Evolutionary conservation across 92 coral and sea anemone species (phyloP), one percentile per base, ranked within the genome.

Genomic region (Zoanthus sociatus): DNA sequence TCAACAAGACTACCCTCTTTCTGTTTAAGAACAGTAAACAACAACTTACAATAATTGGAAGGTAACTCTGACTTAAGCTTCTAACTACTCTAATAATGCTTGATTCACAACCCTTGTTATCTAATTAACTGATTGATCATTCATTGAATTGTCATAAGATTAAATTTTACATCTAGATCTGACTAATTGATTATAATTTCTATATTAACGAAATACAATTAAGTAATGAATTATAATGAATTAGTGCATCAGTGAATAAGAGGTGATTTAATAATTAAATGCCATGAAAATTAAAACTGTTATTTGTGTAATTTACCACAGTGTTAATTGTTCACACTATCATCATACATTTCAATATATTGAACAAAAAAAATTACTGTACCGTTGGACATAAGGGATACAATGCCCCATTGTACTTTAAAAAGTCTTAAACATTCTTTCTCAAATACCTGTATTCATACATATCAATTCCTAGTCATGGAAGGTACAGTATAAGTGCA

Each of bases 361-460:
- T 32, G 20, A 47, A 55, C 6, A 53, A 69, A 78, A 17, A 84
- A 71, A 91, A 76, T 83, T 78, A 92, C 94, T 81, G 45, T 82
- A 92, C 94, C 86, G 46, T 82, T 2, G 94, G 94, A 76, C 94
- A 92, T 82, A 92, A 64, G 33, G 94, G 92, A 71, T 92, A 88
- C 51, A 32, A 71, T 45, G 89, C 87, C 14, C 94, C 92, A 82
- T 89, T 87, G 86, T 92, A 71, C 71, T 26, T 26, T 26, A 26
- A 26, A 26, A 89, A 71, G 83, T 70, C 86, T 76, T 81, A 68
- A 66, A 86, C 79, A 76, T 79, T 81, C 73, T 53, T 61, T 68
- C 87, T 79, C 31, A 83, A 84, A 92, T 92, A 87, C 71, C 87
- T 83, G 81, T 86, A 56, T 46, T 89, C 85, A 83, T 89, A 86